Percentiles rank a stretch among this genome's conserved stretches.
Evolutionary conservation across 2,113 vertebrate species (phyloP).

Genomic region (Engystomops pustulosus): DNA sequence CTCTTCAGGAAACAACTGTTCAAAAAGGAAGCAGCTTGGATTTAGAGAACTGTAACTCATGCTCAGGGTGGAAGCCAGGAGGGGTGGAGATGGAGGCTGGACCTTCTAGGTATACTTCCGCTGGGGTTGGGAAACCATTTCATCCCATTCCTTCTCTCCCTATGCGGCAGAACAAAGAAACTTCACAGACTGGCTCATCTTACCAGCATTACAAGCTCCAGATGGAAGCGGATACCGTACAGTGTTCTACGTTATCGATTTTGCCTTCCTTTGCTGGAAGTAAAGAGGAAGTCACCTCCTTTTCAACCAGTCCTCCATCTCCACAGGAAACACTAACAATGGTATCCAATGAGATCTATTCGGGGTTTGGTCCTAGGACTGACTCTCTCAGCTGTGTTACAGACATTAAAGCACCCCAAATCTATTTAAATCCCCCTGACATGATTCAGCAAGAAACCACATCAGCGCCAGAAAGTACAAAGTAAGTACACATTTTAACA

Average conservation of each 20-base stretch:
- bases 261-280: constrained; percentile 57
- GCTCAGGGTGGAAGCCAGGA: constrained; percentile 50
- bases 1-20: constrained; percentile 69
- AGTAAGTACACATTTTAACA: constrained; percentile 63
- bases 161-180: constrained; percentile 66
- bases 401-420: constrained; percentile 8
- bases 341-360: constrained; percentile 89
- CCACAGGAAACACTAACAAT: constrained; percentile 76
- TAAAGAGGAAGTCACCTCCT: constrained; percentile 64
- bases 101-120: neutral
- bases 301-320: neutral
- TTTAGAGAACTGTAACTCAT: constrained; percentile 51
- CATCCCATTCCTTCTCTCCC: constrained; percentile 61
- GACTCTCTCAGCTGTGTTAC: neutral
- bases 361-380: constrained; percentile 71
- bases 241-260: constrained; percentile 32
- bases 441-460: constrained; percentile 61
- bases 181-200: constrained; percentile 38
- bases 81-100: neutral
- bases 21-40: constrained; percentile 65
- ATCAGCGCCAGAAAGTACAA: constrained; percentile 62
- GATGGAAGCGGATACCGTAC: neutral
- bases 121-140: constrained; percentile 60
- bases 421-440: constrained; percentile 54
- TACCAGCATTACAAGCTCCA: constrained; percentile 38